Percentiles rank a stretch among this genome's conserved stretches.
These are phyloP conservation scores for Aquatica leii DNA, from an alignment of 2,888 invertebrate species.

Conservation along the genomic window DNA sequence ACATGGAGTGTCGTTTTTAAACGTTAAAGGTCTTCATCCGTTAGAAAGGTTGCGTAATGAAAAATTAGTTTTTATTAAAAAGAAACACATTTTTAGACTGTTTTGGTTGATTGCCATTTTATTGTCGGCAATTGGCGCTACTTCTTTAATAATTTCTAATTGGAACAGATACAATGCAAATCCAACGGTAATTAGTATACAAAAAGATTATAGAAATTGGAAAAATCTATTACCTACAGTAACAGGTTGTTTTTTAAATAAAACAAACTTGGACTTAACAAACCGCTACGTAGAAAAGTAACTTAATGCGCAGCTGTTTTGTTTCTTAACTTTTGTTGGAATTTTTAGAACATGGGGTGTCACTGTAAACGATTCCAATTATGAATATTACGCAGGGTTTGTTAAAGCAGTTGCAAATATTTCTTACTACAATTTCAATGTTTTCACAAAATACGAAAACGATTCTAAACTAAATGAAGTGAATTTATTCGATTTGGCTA, in stretches of 20 bases:
- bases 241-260: slow-evolving; percentile 64
- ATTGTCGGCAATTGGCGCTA: slow-evolving; percentile 20
- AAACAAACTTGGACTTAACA: slow-evolving; percentile 55
- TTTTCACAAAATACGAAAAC: slow-evolving; percentile 57
- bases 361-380: slow-evolving; percentile 57
- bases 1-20: slow-evolving; percentile 51
- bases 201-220: slow-evolving; percentile 72
- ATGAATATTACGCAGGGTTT: slow-evolving; percentile 62
- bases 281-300: slow-evolving; percentile 55
- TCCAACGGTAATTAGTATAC: slow-evolving; percentile 70
- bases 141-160: slow-evolving; percentile 52
- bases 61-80: slow-evolving; percentile 10
- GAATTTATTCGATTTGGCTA: slow-evolving; percentile 60
- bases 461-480: slow-evolving; percentile 59
- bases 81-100: slow-evolving; percentile 26
- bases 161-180: slow-evolving; percentile 66
- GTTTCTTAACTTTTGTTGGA: too few relatives aligned
- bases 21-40: slow-evolving; percentile 60
- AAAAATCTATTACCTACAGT: slow-evolving; percentile 66
- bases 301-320: too few relatives aligned
- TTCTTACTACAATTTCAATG: slow-evolving; percentile 58
- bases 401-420: slow-evolving; percentile 61
- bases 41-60: slow-evolving; percentile 67
- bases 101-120: neutral
- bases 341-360: slow-evolving; percentile 59